Conservation (phyloP, 1,140 invertebrate genomes). For the Copidosoma floridanum region DNA sequence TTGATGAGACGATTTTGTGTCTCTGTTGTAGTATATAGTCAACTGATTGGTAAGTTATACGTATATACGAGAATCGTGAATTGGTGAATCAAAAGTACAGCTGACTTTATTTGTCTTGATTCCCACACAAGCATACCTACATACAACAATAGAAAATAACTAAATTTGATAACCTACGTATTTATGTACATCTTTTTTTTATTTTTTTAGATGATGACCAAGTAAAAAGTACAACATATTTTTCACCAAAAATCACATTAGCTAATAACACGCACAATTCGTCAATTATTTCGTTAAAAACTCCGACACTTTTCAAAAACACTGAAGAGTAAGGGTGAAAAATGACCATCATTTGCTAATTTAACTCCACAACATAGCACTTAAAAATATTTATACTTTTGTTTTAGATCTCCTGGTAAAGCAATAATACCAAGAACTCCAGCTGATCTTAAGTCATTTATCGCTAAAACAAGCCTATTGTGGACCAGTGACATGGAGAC, state of each 20-base stretch:
- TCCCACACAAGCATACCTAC: no score
- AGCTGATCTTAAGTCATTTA: conserved; percentile 39
- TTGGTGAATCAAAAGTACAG: no score
- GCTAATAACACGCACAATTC: conserved; percentile 7
- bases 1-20: no score
- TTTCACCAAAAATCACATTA: background rate
- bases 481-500: conserved; percentile 50
- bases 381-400: background rate
- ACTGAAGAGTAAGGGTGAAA: conserved; percentile 21
- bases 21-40: no score
- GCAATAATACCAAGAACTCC: conserved; percentile 41
- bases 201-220: conserved; percentile 34
- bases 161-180: no score
- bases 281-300: conserved; percentile 23
- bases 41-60: no score
- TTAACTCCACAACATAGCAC: background rate
- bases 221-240: conserved; percentile 2
- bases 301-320: conserved; percentile 23
- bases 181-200: background rate
- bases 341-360: background rate
- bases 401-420: conserved; percentile 32
- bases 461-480: conserved; percentile 38
- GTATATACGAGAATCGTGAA: no score
- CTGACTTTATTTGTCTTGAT: no score
- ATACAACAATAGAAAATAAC: no score